A percentile compares a stretch with the other conserved stretches of the same genome.
Evolutionary conservation across 2,888 invertebrate species (phyloP).

Genomic region (Eucera pruinosa): DNA sequence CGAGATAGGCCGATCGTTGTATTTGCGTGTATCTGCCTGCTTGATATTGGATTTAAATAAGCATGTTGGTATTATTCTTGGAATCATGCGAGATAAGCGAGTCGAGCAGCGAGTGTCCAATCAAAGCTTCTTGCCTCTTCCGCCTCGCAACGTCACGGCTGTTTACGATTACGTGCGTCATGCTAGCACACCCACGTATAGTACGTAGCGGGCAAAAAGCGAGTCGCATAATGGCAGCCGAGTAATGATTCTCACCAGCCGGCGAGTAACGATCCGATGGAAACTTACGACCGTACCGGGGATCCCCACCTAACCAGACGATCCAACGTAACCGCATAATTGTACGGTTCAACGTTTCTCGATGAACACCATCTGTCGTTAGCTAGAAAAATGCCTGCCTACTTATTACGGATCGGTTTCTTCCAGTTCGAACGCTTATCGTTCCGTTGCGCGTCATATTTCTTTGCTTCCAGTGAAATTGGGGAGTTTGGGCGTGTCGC

Average conservation of each 20-base stretch:
- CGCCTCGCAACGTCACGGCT: conserved; percentile 65
- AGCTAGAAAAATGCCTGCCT: conserved; percentile 43
- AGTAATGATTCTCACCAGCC: conserved; percentile 53
- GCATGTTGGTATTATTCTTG: conserved; percentile 56
- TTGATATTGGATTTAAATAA: too few species aligned
- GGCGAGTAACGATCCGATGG: conserved; percentile 50
- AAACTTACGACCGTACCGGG: conserved; percentile 50
- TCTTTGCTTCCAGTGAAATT: not conserved
- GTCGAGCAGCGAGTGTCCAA: conserved; percentile 50
- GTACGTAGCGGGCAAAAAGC: conserved; percentile 22
- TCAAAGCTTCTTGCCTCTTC: conserved; percentile 62
- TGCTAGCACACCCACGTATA: conserved; percentile 60
- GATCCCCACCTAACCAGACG: conserved; percentile 19
- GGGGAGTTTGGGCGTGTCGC: too few species aligned
- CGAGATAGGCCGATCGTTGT: conserved; percentile 5
- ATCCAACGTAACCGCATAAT: conserved; percentile 55
- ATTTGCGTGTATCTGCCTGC: too few species aligned
- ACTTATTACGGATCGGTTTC: conserved; percentile 56
- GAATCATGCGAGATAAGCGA: conserved; percentile 53
- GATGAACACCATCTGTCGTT: conserved; percentile 58
- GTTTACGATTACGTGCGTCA: conserved; percentile 72
- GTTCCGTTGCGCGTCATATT: not conserved
- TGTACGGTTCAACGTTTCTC: conserved; percentile 59
- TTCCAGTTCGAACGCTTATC: not conserved
- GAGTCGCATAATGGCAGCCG: conserved; percentile 53